Conservation (phyloP, 2,888 invertebrate species). For the Cryptocheilus praepositus region DNA sequence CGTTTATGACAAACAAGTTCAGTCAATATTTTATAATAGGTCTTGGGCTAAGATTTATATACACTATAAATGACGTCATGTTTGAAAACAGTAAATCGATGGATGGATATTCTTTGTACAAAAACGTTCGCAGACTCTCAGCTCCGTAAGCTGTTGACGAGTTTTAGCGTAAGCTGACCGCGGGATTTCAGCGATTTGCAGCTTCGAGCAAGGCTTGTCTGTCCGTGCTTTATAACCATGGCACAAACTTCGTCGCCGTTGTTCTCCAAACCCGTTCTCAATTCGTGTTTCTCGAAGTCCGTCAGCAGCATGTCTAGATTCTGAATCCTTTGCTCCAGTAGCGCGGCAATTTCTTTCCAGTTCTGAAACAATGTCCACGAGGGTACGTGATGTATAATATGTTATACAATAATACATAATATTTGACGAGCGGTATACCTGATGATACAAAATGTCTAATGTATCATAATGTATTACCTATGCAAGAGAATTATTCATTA, state of each 20-base stretch:
- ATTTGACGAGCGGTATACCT: no score
- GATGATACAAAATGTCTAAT: no score
- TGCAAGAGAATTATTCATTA: no score
- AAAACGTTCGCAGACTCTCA: slow-evolving; percentile 60
- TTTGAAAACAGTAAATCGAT: slow-evolving; percentile 45
- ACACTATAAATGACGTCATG: slow-evolving; percentile 44
- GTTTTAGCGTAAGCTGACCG: slow-evolving; percentile 63
- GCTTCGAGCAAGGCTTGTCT: slow-evolving; percentile 66
- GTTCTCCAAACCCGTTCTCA: slow-evolving; percentile 60
- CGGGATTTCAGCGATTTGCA: slow-evolving; percentile 67
- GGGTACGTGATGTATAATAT: not conserved
- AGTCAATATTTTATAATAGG: slow-evolving; percentile 45
- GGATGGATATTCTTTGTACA: slow-evolving; percentile 62
- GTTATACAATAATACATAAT: not conserved
- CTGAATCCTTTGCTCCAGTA: slow-evolving; percentile 63
- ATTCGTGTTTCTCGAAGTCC: slow-evolving; percentile 63
- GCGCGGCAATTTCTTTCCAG: slow-evolving; percentile 63
- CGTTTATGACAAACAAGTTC: slow-evolving; percentile 22
- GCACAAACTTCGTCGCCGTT: slow-evolving; percentile 52
- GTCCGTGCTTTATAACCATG: slow-evolving; percentile 60
- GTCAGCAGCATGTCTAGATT: slow-evolving; percentile 60
- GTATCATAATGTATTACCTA: no score
- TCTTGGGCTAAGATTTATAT: slow-evolving; percentile 52
- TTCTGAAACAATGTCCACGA: slow-evolving; percentile 53
- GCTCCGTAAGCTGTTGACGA: slow-evolving; percentile 68